Base-by-base conservation (phyloP, 2,888 invertebrate species). In the Aleiodes testaceus region DNA sequence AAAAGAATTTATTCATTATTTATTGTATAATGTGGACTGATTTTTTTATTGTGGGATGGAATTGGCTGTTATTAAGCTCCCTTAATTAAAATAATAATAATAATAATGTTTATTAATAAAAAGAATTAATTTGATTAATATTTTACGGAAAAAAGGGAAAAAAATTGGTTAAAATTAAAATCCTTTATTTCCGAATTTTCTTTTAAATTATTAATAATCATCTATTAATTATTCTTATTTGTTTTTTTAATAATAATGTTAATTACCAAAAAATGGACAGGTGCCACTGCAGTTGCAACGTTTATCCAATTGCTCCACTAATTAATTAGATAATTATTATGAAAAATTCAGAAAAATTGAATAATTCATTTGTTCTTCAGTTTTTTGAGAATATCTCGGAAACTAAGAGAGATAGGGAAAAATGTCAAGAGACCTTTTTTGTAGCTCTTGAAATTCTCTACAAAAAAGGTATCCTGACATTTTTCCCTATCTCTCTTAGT, bases 221-320 rank as follows among this genome's bases (percentile, higher is more conserved):
- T 69, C 63, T 14, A 11, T 16, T 59, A 14, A 20, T 59, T 6
- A 36, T 52, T 52, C 3, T 22, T 22, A 12, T 72, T 73, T 71
- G 77, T 78, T 71, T 68, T 78, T 71, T 68, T 76, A 71, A 69
- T 74, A 74, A 78, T 76, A 77, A 78, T 74, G 76, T 77, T 72
- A 75, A 76, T 81, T 80, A 80, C 81, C 77, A 55, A 84, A 81
- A 79, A 81, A 82, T 83, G 83, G 81, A 83, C 83, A 82, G 81
- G 78, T 78, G 75, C 75, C 76, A 69, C 49, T 66, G 42, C 70
- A 70, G 67, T 71, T 75, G 77, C 76, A 76, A 79, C 76, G 77
- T 78, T 80, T 78, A 36, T 50, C 44, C 20, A 5, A 20, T 44
- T 47, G 12, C 61, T 55, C 30, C 3, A 20, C 18, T 52, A 50